These are phyloP conservation scores for Pygoscelis antarcticus DNA, from an alignment of 2,113 vertebrate genomes.

Conservation along the genomic window DNA sequence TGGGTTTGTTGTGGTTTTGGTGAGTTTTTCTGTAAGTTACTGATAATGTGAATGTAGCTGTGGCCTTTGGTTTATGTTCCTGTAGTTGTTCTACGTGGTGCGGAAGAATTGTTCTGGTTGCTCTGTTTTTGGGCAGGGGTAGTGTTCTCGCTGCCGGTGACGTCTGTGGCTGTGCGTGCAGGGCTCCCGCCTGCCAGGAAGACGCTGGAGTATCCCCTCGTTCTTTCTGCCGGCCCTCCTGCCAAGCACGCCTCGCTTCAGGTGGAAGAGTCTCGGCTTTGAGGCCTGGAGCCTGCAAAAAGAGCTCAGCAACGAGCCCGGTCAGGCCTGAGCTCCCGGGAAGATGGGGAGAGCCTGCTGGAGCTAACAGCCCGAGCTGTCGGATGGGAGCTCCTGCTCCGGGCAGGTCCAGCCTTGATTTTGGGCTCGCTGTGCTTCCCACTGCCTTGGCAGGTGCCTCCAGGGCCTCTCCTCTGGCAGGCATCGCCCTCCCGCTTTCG, in stretches of 20 bases:
- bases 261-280: background rate
- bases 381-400: background rate
- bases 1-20: background rate
- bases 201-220: background rate
- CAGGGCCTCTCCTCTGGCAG: background rate
- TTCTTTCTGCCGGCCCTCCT: background rate
- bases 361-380: background rate
- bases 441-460: background rate
- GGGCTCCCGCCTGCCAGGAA: background rate
- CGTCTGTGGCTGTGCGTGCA: rapidly evolving
- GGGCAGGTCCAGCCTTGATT: background rate
- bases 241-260: background rate
- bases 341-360: background rate
- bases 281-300: background rate
- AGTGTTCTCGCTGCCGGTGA: rapidly evolving
- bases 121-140: background rate
- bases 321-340: background rate
- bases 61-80: background rate
- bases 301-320: background rate
- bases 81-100: background rate
- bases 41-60: rapidly evolving
- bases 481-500: background rate
- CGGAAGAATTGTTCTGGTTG: background rate
- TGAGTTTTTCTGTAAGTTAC: background rate
- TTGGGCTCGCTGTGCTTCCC: background rate